Evolutionary conservation across 1,140 invertebrate species (phyloP), one percentile per base, ranked within the genome.

Genomic region (Bombus picipes): DNA sequence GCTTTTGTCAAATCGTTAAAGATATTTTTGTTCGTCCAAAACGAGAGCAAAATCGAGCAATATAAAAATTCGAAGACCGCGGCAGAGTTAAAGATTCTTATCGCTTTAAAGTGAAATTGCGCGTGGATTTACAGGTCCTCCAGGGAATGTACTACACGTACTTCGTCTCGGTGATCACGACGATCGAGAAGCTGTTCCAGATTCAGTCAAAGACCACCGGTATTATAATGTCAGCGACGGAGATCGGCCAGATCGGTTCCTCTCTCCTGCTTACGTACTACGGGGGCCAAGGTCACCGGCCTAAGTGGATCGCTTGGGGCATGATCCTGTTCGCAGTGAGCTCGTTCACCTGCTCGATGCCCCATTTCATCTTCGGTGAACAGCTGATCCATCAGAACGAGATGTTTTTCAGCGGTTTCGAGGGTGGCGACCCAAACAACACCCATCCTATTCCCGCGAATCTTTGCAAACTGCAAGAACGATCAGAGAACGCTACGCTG

Each of bases 91-190:
- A 28, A 62, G 18, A 62, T 28, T 13, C 28, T n/a, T n/a, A 13
- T 10, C 3, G 59, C 12, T n/a, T n/a, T 62, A n/a, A 62, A 62
- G 62, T 32, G 1, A 25, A 28, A 28, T 32, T 12, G 37, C n/a
- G 0, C 43, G 22, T n/a, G 3, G 0, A 13, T 62, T 37, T 53
- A 0, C 86, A 95, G 94, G 94, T 99, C 1, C 95, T 99, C 22
- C 98, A 98, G 95, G 98, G 98, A 53, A 98, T 99, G 97, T 99
- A 98, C 94, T 98, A 98, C 94, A 99, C 98, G 37, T 99, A 99
- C 94, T 98, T 99, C 94, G 98, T 99, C 53, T 98, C 98, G 92
- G 98, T 99, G 81, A 98, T 99, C 92, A 99, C 99, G 43, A 99
- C 98, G 15, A 98, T 99, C 65, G 99, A 99, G 95, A 99, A 99